Evolutionary conservation across 2,113 vertebrate species (phyloP).

Genomic region (Sterna hirundo): DNA sequence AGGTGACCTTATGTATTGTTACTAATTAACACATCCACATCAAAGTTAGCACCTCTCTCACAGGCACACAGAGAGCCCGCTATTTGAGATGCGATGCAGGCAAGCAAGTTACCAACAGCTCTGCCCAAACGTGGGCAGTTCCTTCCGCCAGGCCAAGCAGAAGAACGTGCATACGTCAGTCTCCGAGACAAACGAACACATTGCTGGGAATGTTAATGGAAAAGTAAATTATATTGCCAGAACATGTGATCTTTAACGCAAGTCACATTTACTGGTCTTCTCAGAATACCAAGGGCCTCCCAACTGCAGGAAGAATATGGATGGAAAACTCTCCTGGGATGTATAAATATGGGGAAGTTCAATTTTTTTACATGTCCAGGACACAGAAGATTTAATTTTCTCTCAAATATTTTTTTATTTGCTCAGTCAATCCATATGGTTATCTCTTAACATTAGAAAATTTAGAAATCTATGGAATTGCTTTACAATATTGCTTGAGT

Average conservation of each 20-base stretch:
- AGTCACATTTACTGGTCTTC: not conserved
- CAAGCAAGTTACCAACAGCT: not conserved
- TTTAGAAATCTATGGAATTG: not conserved
- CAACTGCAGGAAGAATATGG: not conserved
- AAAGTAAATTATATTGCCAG: not conserved
- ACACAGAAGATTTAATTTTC: not conserved
- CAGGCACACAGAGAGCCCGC: not conserved
- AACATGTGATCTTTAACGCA: not conserved
- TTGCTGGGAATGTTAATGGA: not conserved
- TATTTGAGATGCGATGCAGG: not conserved
- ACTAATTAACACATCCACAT: not conserved
- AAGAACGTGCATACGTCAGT: accelerated
- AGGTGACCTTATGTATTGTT: not conserved
- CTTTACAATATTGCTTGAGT: not conserved
- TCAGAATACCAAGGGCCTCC: not conserved
- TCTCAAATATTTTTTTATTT: not conserved
- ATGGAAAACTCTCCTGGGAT: not conserved
- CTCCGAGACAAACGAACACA: not conserved
- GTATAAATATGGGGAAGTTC: not conserved
- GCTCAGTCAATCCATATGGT: not conserved
- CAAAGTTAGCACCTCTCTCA: not conserved
- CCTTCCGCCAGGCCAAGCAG: not conserved
- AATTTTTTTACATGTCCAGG: not conserved
- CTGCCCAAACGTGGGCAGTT: not conserved
- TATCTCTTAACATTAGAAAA: not conserved